Percentiles rank a stretch among this genome's conserved stretches.
These are phyloP conservation scores for Plectropomus leopardus DNA, from an alignment of 2,113 vertebrate genomes.

Conservation along the genomic window DNA sequence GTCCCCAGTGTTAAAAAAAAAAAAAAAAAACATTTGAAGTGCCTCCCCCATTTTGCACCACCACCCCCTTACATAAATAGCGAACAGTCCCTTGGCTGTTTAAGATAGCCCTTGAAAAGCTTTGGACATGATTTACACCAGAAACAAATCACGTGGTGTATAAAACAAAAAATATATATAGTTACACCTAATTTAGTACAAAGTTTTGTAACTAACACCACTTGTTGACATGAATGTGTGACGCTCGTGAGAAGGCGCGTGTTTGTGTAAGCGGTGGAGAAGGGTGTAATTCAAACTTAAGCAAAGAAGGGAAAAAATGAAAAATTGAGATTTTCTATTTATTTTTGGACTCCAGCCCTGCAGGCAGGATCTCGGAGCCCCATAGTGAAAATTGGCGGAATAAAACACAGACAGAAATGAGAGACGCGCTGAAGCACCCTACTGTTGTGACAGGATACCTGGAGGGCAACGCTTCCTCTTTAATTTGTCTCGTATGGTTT, in stretches of 20 bases:
- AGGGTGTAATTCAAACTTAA: constrained; percentile 38
- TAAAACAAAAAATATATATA: background rate
- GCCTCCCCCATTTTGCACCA: too few species aligned
- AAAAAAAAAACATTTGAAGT: too few species aligned
- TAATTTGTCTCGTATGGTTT: constrained; percentile 83
- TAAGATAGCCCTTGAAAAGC: background rate
- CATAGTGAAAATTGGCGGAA: constrained; percentile 76
- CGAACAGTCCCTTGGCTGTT: too few species aligned
- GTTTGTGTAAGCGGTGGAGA: background rate
- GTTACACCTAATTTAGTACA: background rate
- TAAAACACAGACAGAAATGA: constrained; percentile 81
- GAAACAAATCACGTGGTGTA: background rate
- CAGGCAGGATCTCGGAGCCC: constrained; percentile 62
- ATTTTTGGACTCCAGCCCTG: constrained; percentile 47
- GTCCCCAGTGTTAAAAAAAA: too few species aligned
- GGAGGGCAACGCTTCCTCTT: constrained; percentile 80
- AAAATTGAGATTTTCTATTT: constrained; percentile 54
- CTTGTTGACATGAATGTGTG: constrained; percentile 64
- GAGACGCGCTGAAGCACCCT: constrained; percentile 70
- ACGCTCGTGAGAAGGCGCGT: background rate
- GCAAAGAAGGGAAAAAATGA: constrained; percentile 22
- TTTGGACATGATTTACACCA: background rate
- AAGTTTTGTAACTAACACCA: constrained; percentile 13
- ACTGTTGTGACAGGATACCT: constrained; percentile 83
- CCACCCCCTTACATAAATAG: too few species aligned